phyloP scores from a whole-genome alignment of 2,113 vertebrate genomes.

The Columbina picui region DNA sequence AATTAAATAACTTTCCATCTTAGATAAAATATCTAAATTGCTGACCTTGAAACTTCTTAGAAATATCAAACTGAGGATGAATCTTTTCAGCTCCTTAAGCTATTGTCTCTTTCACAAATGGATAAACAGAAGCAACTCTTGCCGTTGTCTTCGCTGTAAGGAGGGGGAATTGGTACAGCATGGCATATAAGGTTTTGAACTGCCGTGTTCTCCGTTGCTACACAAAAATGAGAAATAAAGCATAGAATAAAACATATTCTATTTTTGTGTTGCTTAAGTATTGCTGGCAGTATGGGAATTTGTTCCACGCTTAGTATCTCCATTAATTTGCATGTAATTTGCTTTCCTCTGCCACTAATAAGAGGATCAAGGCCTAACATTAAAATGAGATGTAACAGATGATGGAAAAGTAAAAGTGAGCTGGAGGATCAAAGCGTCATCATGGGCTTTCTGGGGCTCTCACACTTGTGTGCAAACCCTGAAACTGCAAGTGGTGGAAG shows the following conservation, averaged over 20 bases:
- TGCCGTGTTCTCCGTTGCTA: fast-evolving
- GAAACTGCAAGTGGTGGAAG: not conserved
- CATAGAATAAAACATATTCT: not conserved
- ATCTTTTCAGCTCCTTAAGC: not conserved
- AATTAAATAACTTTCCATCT: not conserved
- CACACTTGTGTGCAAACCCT: not conserved
- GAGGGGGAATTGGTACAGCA: not conserved
- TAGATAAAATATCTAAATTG: not conserved
- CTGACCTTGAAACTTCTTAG: not conserved
- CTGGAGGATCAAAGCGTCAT: not conserved
- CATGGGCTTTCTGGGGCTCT: not conserved
- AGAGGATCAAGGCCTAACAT: not conserved
- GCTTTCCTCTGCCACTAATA: not conserved
- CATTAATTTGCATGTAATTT: not conserved
- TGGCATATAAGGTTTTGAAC: not conserved
- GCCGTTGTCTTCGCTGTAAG: not conserved
- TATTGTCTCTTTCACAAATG: not conserved
- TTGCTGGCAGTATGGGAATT: not conserved
- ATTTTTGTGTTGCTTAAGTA: not conserved
- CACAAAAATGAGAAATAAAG: not conserved
- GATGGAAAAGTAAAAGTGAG: not conserved
- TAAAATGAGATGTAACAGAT: not conserved
- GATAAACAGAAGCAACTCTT: not conserved
- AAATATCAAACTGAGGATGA: too few relatives aligned
- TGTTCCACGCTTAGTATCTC: not conserved